Percentiles rank a stretch among this genome's conserved stretches.
Evolutionary conservation across 2,113 vertebrate species (phyloP).

Genomic region (Dicentrarchus labrax): DNA sequence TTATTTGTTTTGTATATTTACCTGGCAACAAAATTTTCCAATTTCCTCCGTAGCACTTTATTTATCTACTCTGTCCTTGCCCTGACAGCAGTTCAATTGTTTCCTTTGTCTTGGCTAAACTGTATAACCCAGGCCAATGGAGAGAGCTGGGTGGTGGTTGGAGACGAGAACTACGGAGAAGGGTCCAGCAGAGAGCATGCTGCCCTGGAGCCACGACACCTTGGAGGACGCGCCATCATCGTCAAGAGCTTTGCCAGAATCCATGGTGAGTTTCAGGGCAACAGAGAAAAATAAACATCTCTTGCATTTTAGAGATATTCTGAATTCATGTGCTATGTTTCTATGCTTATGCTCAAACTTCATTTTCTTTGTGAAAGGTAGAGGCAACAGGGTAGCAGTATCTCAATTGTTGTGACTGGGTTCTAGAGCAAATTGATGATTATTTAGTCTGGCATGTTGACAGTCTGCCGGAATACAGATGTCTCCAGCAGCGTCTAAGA

Average conservation of each 20-base stretch:
- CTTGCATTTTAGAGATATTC: not conserved
- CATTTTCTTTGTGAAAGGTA: not conserved
- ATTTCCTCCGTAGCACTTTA: not conserved
- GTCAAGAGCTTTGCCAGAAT: slow-evolving; percentile 97
- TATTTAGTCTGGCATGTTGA: slow-evolving; percentile 25
- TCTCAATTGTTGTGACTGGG: not conserved
- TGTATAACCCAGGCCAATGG: slow-evolving; percentile 83
- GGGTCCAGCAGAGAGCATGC: slow-evolving; percentile 96
- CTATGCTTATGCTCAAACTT: not conserved
- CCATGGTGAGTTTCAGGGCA: slow-evolving; percentile 83
- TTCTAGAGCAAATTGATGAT: slow-evolving; percentile 10
- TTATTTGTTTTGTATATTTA: not conserved
- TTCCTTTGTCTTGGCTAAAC: not conserved
- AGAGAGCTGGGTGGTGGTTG: slow-evolving; percentile 92
- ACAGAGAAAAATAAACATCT: not conserved
- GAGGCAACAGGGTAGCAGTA: not conserved
- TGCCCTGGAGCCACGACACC: slow-evolving; percentile 93
- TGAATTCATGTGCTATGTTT: not conserved
- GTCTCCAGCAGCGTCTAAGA: not conserved
- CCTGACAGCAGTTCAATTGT: not conserved
- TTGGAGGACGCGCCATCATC: slow-evolving; percentile 94
- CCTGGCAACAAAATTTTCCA: not conserved
- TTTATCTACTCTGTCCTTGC: not conserved
- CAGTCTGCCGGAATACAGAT: not conserved
- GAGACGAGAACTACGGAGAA: slow-evolving; percentile 95